Evolutionary conservation across 2,113 vertebrate genomes (phyloP).

Genomic region (Zosterops japonicus): DNA sequence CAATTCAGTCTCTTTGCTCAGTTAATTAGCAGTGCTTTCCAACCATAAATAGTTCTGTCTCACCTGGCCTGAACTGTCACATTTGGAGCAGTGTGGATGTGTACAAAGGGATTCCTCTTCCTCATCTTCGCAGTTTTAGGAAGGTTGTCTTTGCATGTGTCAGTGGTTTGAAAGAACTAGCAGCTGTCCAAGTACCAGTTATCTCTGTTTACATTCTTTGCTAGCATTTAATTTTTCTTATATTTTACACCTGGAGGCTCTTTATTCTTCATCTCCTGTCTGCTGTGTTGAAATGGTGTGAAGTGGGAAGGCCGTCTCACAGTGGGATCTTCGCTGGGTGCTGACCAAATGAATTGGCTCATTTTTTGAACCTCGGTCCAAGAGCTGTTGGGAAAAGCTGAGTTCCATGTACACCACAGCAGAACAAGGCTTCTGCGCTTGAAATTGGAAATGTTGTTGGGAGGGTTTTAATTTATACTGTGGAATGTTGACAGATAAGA

Average conservation of each 20-base stretch:
- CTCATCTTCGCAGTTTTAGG: background rate
- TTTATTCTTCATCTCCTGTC: background rate
- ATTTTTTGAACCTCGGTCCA: background rate
- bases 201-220: constrained; percentile 15
- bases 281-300: background rate
- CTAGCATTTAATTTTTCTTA: background rate
- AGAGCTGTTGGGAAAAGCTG: constrained; percentile 44
- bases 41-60: background rate
- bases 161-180: background rate
- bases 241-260: background rate
- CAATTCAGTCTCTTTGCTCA: background rate
- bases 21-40: background rate
- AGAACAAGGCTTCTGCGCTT: background rate
- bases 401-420: constrained; percentile 48
- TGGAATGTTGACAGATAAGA: constrained; percentile 55
- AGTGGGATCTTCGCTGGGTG: background rate
- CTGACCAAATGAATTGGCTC: constrained; percentile 4
- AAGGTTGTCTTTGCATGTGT: background rate
- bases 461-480: constrained; percentile 43
- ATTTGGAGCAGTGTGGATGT: background rate
- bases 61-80: background rate
- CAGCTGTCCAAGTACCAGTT: background rate
- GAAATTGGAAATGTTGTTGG: constrained; percentile 15
- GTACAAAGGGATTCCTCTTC: background rate
- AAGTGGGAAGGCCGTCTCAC: background rate